phyloP scores from a whole-genome alignment of 2,113 vertebrate genomes.

The Forbesichthys agassizii region DNA sequence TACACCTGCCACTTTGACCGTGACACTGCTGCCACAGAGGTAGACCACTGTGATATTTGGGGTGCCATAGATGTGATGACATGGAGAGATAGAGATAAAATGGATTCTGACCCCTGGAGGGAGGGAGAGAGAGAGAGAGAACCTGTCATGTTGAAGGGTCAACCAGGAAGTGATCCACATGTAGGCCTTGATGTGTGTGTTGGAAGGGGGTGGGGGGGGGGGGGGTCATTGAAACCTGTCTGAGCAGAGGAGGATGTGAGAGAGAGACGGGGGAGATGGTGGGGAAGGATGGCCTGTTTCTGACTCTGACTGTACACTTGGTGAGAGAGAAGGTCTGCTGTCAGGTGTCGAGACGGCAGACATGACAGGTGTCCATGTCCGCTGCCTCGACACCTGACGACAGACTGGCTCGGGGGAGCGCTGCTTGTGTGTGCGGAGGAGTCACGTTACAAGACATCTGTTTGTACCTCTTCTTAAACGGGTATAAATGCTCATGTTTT shows the following conservation, averaged over 20 bases:
- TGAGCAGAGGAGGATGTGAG: background rate
- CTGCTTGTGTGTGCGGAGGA: too few relatives aligned
- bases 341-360: conserved; percentile 40
- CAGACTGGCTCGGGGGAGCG: background rate
- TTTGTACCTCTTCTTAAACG: too few relatives aligned
- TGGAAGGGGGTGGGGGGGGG: background rate
- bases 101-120: background rate
- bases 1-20: too few relatives aligned
- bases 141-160: background rate
- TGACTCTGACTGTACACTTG: conserved; percentile 43
- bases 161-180: background rate
- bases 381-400: background rate
- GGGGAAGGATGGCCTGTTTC: background rate
- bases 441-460: too few relatives aligned
- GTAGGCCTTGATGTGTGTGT: background rate
- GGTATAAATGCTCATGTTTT: too few relatives aligned
- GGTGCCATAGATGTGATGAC: background rate
- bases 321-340: conserved; percentile 33
- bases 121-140: background rate
- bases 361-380: conserved; percentile 65
- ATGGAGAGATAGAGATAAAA: background rate
- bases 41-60: too few relatives aligned
- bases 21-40: too few relatives aligned
- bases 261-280: background rate
- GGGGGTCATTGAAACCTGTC: too few relatives aligned